Conservation (phyloP, 1,140 invertebrate species). For the Drosophila melanica region DNA sequence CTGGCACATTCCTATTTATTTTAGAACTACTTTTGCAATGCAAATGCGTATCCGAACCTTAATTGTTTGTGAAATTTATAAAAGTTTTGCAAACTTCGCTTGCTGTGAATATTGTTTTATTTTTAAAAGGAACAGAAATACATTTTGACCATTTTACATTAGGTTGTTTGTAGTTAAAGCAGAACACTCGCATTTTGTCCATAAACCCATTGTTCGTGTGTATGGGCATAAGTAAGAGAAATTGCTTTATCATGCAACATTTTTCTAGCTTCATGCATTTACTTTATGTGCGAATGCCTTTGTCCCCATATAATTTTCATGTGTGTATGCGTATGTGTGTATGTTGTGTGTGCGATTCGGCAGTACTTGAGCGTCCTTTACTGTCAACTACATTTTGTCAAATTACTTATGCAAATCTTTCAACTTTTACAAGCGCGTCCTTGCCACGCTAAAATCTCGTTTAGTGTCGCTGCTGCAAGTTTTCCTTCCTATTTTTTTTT, state of each 20-base stretch:
- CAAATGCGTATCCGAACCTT: neutral
- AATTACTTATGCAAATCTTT: constrained; percentile 83
- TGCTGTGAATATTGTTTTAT: neutral
- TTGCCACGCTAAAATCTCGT: constrained; percentile 77
- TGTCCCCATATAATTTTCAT: constrained; percentile 54
- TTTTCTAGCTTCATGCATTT: constrained; percentile 46
- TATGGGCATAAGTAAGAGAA: constrained; percentile 70
- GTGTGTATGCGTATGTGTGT: constrained; percentile 31
- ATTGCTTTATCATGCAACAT: constrained; percentile 60
- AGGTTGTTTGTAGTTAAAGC: neutral
- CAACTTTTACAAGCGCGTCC: constrained; percentile 80
- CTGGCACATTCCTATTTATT: too few relatives aligned
- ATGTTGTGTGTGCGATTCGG: constrained; percentile 50
- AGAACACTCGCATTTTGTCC: neutral
- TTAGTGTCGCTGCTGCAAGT: constrained; percentile 45
- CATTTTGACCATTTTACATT: constrained; percentile 10
- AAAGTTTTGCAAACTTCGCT: neutral
- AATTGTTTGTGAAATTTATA: neutral
- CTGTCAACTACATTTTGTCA: constrained; percentile 83
- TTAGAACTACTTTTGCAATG: too few relatives aligned
- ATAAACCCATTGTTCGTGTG: constrained; percentile 19
- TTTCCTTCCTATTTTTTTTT: constrained; percentile 26
- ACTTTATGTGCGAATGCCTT: constrained; percentile 41
- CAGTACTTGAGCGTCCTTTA: constrained; percentile 66
- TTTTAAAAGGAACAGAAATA: neutral